Evolutionary conservation across 2,113 vertebrate genomes (phyloP).

Genomic region (Ptyas mucosa): DNA sequence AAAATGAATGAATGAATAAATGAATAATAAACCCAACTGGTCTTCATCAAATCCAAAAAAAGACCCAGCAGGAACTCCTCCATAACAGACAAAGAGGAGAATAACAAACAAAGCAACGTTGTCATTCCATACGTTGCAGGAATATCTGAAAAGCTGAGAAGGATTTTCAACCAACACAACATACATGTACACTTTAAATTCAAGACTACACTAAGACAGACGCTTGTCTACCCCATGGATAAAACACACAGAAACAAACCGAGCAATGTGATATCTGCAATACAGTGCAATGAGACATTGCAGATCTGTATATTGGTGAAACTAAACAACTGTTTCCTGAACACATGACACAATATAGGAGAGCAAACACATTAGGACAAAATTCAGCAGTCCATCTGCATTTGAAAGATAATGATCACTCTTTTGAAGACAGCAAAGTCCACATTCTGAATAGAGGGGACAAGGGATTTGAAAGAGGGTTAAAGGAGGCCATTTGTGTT

Average conservation of each 20-base stretch:
- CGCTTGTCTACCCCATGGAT: not conserved
- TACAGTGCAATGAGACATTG: not conserved
- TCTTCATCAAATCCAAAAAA: not conserved
- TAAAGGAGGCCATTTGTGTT: not conserved
- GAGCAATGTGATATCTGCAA: not conserved
- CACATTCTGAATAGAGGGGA: no score
- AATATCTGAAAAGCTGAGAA: not conserved
- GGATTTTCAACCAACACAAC: not conserved
- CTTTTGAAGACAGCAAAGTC: not conserved
- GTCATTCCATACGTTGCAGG: not conserved
- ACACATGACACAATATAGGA: not conserved
- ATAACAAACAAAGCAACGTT: not conserved
- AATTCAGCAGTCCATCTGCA: not conserved
- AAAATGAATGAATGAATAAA: not conserved
- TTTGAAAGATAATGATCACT: not conserved
- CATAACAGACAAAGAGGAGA: not conserved
- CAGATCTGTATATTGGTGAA: not conserved
- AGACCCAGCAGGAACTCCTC: not conserved
- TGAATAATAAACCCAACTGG: not conserved
- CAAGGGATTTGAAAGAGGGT: no score
- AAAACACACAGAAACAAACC: not conserved
- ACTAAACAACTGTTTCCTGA: not conserved
- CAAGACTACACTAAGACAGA: not conserved
- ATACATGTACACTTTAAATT: not conserved
- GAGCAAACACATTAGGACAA: not conserved